A percentile compares a stretch with the other conserved stretches of the same genome.
phyloP scores from a whole-genome alignment of 2,888 invertebrate species.

The Drosophila parthenogenetica region DNA sequence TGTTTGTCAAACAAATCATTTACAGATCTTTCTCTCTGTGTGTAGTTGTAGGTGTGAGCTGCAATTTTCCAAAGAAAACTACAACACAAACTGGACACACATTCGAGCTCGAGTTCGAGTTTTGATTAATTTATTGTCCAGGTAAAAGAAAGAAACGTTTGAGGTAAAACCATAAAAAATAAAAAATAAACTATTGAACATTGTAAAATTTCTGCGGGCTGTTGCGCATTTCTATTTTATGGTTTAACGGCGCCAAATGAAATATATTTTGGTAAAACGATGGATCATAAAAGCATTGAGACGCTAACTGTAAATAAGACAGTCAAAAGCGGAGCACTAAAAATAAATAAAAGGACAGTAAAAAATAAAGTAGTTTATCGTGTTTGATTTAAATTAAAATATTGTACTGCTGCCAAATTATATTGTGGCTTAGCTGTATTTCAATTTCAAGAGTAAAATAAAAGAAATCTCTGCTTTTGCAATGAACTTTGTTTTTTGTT shows the following conservation, averaged over 20 bases:
- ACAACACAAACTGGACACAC: slow-evolving; percentile 29
- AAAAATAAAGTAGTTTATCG: background rate
- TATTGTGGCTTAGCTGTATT: too few species aligned
- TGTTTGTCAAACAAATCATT: slow-evolving; percentile 78
- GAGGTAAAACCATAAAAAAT: slow-evolving; percentile 31
- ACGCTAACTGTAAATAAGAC: slow-evolving; percentile 7
- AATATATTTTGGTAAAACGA: slow-evolving; percentile 1
- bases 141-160: slow-evolving; percentile 6
- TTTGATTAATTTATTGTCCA: slow-evolving; percentile 76
- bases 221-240: slow-evolving; percentile 10
- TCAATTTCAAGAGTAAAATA: slow-evolving; percentile 24
- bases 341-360: slow-evolving; percentile 5
- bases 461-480: slow-evolving; percentile 44
- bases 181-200: slow-evolving; percentile 9
- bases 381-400: background rate
- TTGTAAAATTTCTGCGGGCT: slow-evolving; percentile 27
- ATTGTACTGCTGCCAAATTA: too few species aligned
- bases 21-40: slow-evolving; percentile 55
- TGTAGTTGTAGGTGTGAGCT: slow-evolving; percentile 68
- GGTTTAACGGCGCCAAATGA: slow-evolving; percentile 22
- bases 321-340: slow-evolving; percentile 1
- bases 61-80: slow-evolving; percentile 65
- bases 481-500: slow-evolving; percentile 53
- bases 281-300: slow-evolving; percentile 7
- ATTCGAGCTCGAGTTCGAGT: slow-evolving; percentile 57